A percentile compares a stretch with the other conserved stretches of the same genome.
These are phyloP conservation scores for Drosophila neonasuta DNA, from an alignment of 2,888 invertebrate species.

Conservation along the genomic window DNA sequence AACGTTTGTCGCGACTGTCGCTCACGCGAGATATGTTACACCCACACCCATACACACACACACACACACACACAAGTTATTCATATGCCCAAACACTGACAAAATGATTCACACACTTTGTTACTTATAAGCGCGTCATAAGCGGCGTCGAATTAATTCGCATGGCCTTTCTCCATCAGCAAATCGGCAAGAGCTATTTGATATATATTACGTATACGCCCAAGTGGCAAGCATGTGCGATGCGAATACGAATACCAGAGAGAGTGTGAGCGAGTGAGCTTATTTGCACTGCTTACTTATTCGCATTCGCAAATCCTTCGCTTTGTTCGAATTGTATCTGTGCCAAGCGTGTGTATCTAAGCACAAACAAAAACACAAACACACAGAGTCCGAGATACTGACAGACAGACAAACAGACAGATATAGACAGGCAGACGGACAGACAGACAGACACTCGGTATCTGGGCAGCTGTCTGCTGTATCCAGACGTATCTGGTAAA, in stretches of 20 bases:
- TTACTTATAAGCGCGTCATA: constrained; percentile 25
- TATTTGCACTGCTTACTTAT: constrained; percentile 27
- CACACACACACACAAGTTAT: constrained; percentile 9
- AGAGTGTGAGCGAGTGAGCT: neutral
- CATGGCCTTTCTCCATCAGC: constrained; percentile 40
- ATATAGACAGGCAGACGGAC: constrained; percentile 1
- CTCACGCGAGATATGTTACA: neutral
- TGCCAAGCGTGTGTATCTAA: constrained; percentile 40
- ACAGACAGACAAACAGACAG: constrained; percentile 1
- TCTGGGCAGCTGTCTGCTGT: constrained; percentile 50
- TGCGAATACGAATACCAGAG: no score
- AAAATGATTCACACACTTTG: constrained; percentile 9
- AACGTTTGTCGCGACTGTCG: constrained; percentile 2
- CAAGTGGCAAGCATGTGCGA: constrained; percentile 22
- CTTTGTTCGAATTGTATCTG: constrained; percentile 48
- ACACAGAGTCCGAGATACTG: constrained; percentile 15
- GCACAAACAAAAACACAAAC: constrained; percentile 10
- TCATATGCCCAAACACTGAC: neutral
- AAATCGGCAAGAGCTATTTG: constrained; percentile 33
- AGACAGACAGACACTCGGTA: constrained; percentile 11
- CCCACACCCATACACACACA: constrained; percentile 4
- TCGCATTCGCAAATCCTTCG: constrained; percentile 42
- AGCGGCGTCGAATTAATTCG: constrained; percentile 43
- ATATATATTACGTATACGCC: constrained; percentile 63
- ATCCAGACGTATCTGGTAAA: constrained; percentile 60